phyloP scores from a whole-genome alignment of 2,113 vertebrate genomes.

The Halcyon malimbica region DNA sequence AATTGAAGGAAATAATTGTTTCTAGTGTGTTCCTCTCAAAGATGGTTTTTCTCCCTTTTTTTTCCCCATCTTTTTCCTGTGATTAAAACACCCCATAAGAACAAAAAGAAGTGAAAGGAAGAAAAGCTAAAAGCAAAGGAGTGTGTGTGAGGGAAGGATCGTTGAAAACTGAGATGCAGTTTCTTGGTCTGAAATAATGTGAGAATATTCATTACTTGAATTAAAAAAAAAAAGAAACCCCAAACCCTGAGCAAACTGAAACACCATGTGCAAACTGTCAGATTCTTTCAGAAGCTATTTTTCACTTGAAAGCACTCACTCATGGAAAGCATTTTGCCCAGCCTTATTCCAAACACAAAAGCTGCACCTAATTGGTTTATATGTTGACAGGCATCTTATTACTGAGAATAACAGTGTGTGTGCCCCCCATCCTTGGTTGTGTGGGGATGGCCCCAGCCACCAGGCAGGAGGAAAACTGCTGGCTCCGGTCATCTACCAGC shows the following conservation, averaged over 20 bases:
- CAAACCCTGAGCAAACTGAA: conserved; percentile 26
- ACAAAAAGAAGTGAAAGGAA: not conserved
- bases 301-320: conserved; percentile 57
- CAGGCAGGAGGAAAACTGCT: fast-evolving
- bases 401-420: not conserved
- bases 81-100: not conserved
- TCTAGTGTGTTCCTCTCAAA: not conserved
- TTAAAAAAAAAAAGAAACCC: not conserved
- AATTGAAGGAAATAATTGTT: not conserved
- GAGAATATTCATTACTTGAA: conserved; percentile 52
- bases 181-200: conserved; percentile 46
- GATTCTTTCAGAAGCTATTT: conserved; percentile 52
- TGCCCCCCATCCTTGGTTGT: fast-evolving
- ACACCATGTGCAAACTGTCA: conserved; percentile 54
- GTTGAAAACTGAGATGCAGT: not conserved
- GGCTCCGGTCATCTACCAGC: not conserved
- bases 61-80: not conserved
- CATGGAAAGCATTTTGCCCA: not conserved
- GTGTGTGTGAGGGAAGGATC: not conserved
- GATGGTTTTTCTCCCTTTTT: not conserved
- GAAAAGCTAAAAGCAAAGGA: not conserved
- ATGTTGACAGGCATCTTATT: conserved; percentile 19
- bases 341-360: conserved; percentile 5
- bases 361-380: conserved; percentile 50
- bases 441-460: fast-evolving